Evolutionary conservation across 2,113 vertebrate genomes (phyloP), one percentile per base, ranked within the genome.

Genomic region (Silurus glanis): DNA sequence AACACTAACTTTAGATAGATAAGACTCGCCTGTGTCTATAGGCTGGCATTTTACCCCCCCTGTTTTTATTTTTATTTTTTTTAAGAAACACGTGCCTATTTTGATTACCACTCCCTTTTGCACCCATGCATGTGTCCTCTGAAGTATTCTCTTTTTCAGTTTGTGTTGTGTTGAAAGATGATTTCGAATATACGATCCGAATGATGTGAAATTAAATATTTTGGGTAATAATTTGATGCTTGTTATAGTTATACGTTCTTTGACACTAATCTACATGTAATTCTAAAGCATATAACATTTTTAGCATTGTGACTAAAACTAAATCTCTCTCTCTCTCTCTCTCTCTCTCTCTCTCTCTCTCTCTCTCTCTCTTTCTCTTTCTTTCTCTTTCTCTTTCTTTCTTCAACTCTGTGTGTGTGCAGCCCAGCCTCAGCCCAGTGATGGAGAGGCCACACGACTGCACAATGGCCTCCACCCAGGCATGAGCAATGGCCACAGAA

Each of bases 361-460:
- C n/a, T n/a, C n/a, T n/a, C n/a, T n/a, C n/a, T n/a, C 86, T 90
- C 87, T 91, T 84, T 85, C 17, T 89, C 89, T 59, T 47, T 62
- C 74, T 87, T 74, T 91, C 86, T 90, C 87, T 91, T 84, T 85
- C 17, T 89, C 89, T 59, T 47, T 62, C 74, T 87, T 74, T 91
- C 80, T 82, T 37, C 37, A 37, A 37, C 86, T 89, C 88, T 91
- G 83, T 83, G 5, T 23, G n/a, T 67, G 3, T 89, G 86, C 91
- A 99, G 97, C 94, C 88, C 98, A 98, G 92, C 98, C 97, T 93
- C 97, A 95, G 87, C 90, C 91, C 2, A 88, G 83, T 53, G 94
- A 96, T 83, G 96, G 95, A 92, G 95, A 96, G 87, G 89, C 79
- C 76, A 90, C 90, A 91, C 95, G 91, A 90, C 93, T 95, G 85